Evolutionary conservation across 2,797 vertebrate species (phyloP).

Genomic region (Poeciliopsis presidionis): DNA sequence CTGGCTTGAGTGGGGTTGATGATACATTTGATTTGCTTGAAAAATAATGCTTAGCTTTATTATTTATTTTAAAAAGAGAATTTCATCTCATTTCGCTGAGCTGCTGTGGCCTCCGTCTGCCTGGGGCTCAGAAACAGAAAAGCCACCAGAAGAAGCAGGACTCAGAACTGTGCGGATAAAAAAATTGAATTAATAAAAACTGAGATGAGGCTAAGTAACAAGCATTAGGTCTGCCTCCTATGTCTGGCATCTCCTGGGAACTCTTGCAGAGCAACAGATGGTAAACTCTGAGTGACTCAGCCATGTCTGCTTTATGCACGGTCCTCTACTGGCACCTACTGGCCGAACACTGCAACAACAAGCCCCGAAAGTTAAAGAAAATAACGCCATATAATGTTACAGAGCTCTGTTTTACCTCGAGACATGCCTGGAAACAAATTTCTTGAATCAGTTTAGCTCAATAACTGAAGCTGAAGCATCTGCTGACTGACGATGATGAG

Average conservation of each 20-base stretch:
- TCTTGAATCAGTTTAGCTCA: slow-evolving; percentile 34
- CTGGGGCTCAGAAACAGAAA: background rate
- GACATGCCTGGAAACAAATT: slow-evolving; percentile 2
- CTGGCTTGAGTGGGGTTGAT: slow-evolving; percentile 14
- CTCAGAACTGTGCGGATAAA: slow-evolving; percentile 31
- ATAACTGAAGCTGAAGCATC: slow-evolving; percentile 20
- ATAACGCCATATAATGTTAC: background rate
- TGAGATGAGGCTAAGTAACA: slow-evolving; percentile 44
- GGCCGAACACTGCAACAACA: background rate
- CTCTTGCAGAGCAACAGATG: slow-evolving; percentile 74
- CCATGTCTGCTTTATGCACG: slow-evolving; percentile 19
- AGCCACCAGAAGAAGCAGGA: slow-evolving; percentile 33
- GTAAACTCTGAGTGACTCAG: slow-evolving; percentile 69
- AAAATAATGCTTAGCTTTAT: slow-evolving; percentile 31
- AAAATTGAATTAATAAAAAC: slow-evolving; percentile 45
- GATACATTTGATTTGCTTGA: slow-evolving; percentile 30
- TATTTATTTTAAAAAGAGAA: slow-evolving; percentile 44
- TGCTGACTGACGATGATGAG: slow-evolving; percentile 45
- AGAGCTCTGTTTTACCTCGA: background rate
- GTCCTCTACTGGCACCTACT: slow-evolving; percentile 77
- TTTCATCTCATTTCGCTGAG: slow-evolving; percentile 30
- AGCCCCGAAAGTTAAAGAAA: background rate
- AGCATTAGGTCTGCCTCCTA: slow-evolving; percentile 64
- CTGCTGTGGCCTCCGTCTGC: background rate
- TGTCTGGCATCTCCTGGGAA: slow-evolving; percentile 63